Percentiles rank a stretch among this genome's conserved stretches.
Conservation (phyloP, 2,888 invertebrate species). For the Rotaria magnacalcarata region DNA sequence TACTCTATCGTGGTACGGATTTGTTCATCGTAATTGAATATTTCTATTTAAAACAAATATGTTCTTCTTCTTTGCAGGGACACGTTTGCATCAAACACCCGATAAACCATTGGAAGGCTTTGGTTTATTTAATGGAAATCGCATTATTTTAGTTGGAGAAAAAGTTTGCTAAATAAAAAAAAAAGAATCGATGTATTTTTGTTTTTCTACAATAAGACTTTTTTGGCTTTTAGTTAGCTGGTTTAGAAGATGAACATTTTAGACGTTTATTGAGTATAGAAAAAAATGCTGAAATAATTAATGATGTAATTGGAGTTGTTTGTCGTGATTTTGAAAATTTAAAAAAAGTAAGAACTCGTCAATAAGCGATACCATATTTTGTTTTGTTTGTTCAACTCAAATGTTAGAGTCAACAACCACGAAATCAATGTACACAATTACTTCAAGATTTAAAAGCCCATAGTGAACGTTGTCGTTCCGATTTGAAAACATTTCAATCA, state of each 20-base stretch:
- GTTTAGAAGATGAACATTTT: constrained; percentile 39
- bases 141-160: constrained; percentile 41
- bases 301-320: neutral
- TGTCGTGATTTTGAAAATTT: neutral
- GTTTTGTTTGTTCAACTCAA: neutral
- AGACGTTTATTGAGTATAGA: constrained; percentile 37
- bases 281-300: constrained; percentile 40
- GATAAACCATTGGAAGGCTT: constrained; percentile 24
- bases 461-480: neutral
- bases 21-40: too few species aligned
- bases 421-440: neutral
- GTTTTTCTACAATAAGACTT: neutral
- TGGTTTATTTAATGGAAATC: constrained; percentile 42
- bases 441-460: neutral
- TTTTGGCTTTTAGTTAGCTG: neutral
- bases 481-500: neutral
- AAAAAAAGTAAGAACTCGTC: neutral
- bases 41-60: neutral
- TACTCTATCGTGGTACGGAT: constrained; percentile 36
- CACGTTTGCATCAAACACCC: constrained; percentile 36
- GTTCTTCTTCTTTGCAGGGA: neutral
- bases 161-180: constrained; percentile 27
- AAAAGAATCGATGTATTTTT: neutral
- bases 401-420: neutral
- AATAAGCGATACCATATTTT: neutral